A percentile compares a stretch with the other conserved stretches of the same genome.
Conservation (phyloP, 1,140 invertebrate species). For the Dendrolimus kikuchii region DNA sequence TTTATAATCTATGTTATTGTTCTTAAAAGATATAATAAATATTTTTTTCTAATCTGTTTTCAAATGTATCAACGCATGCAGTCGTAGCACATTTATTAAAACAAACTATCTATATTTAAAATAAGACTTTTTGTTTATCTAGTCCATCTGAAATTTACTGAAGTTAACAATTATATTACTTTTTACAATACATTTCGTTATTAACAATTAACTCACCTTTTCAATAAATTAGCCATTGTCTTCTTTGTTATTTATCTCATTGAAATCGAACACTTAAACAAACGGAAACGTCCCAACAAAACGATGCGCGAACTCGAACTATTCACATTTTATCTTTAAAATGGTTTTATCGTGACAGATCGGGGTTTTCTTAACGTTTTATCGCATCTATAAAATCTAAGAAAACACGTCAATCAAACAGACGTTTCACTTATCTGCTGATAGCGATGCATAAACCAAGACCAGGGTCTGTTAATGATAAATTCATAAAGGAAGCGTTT, state of each 20-base stretch:
- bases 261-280: constrained; percentile 10
- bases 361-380: constrained; percentile 34
- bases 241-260: constrained; percentile 3
- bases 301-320: constrained; percentile 4
- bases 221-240: constrained; percentile 39
- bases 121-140: too few relatives aligned
- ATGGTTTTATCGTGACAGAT: constrained; percentile 53
- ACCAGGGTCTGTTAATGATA: constrained; percentile 18
- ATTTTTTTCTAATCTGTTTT: too few relatives aligned
- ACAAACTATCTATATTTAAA: too few relatives aligned
- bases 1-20: too few relatives aligned
- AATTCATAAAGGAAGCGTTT: constrained; percentile 24
- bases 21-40: too few relatives aligned
- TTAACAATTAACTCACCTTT: constrained; percentile 26
- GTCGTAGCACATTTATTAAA: too few relatives aligned
- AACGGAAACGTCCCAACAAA: constrained; percentile 8
- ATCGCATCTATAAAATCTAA: constrained; percentile 36
- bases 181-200: too few relatives aligned
- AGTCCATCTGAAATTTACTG: too few relatives aligned
- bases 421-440: constrained; percentile 28
- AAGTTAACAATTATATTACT: too few relatives aligned
- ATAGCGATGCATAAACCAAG: too few relatives aligned
- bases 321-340: constrained; percentile 21
- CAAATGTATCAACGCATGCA: too few relatives aligned
- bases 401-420: constrained; percentile 57